These are phyloP conservation scores for Empis stercorea DNA, from an alignment of 2,888 invertebrate genomes.

Conservation along the genomic window DNA sequence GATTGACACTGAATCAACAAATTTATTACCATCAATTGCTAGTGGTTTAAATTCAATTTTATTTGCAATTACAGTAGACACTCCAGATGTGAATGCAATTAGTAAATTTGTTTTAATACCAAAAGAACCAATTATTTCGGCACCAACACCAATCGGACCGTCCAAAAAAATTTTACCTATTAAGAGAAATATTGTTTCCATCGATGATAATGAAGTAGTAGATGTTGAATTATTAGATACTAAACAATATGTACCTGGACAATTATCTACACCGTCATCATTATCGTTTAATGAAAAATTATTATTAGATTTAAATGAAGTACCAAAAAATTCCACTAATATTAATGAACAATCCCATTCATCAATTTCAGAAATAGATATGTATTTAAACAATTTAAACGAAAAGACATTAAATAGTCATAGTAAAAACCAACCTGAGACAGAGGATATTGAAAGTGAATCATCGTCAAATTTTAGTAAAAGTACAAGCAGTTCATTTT, in stretches of 20 bases:
- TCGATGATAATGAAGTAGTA: slow-evolving; percentile 11
- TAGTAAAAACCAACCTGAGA: neutral
- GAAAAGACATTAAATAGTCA: neutral
- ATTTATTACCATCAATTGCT: slow-evolving; percentile 71
- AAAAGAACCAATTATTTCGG: slow-evolving; percentile 56
- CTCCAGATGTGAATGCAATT: slow-evolving; percentile 55
- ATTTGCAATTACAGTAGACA: slow-evolving; percentile 87
- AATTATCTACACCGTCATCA: neutral
- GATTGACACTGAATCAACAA: slow-evolving; percentile 63
- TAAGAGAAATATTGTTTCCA: slow-evolving; percentile 27
- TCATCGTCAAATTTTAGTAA: slow-evolving; percentile 31
- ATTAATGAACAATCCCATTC: neutral
- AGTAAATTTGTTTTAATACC: slow-evolving; percentile 18
- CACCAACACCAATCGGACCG: slow-evolving; percentile 47
- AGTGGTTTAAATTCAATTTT: slow-evolving; percentile 78
- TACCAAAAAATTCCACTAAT: neutral
- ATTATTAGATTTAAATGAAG: neutral
- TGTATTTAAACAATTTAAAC: neutral
- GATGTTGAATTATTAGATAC: neutral
- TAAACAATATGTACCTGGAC: neutral
- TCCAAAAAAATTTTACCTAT: slow-evolving; percentile 21
- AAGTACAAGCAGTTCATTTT: neutral
- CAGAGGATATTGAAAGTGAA: slow-evolving; percentile 21
- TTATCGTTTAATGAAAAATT: neutral
- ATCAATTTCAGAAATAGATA: neutral